phyloP scores from a whole-genome alignment of 92 coral and sea anemone species.

The Diadumene lineata region DNA sequence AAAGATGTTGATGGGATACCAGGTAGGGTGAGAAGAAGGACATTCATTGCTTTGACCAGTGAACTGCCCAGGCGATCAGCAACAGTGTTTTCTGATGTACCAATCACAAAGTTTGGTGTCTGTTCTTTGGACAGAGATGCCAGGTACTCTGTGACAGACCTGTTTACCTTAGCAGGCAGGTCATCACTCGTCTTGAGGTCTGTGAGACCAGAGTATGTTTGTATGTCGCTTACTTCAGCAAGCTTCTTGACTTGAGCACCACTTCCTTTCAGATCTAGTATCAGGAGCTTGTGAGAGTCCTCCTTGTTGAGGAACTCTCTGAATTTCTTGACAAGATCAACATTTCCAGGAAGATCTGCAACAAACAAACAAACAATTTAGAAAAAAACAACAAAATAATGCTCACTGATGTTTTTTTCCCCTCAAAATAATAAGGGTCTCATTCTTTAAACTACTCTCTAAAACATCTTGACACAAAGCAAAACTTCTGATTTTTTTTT shows the following conservation, averaged over 20 bases:
- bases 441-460: too few relatives aligned
- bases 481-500: too few relatives aligned
- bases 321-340: constrained; percentile 40
- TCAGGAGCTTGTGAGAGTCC: constrained; percentile 42
- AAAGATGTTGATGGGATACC: constrained; percentile 68
- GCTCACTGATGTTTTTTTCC: too few relatives aligned
- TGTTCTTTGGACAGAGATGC: constrained; percentile 43
- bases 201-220: constrained; percentile 44
- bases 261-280: constrained; percentile 45
- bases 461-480: too few relatives aligned
- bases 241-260: constrained; percentile 18
- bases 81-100: constrained; percentile 45
- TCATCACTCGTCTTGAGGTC: constrained; percentile 9
- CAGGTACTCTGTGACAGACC: constrained; percentile 60
- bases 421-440: too few relatives aligned
- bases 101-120: constrained; percentile 76
- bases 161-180: constrained; percentile 38
- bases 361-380: neutral
- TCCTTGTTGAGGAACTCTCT: constrained; percentile 32
- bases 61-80: constrained; percentile 52
- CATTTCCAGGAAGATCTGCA: constrained; percentile 35
- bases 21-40: constrained; percentile 82
- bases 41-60: constrained; percentile 72
- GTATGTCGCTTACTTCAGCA: constrained; percentile 43
- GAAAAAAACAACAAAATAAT: neutral